phyloP scores from a whole-genome alignment of 92 coral and sea anemone species.

The Porites lobata region DNA sequence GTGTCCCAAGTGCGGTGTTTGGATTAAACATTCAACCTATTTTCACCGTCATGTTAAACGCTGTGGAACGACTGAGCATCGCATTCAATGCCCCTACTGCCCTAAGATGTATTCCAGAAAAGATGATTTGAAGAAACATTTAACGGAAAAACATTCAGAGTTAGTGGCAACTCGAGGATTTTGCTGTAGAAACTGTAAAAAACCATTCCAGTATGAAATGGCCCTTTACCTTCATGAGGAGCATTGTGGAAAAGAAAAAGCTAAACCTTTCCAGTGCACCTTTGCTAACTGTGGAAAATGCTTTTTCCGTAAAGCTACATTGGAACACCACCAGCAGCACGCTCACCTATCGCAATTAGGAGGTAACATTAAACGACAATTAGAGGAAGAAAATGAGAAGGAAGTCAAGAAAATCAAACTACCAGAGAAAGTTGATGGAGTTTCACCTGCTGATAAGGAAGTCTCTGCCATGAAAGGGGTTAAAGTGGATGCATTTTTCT shows the following conservation, averaged over 20 bases:
- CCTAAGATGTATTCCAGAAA: neutral
- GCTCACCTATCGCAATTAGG: neutral
- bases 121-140: neutral
- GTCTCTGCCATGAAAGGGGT: too few relatives aligned
- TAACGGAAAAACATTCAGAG: neutral
- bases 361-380: neutral
- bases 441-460: neutral
- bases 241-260: neutral
- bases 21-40: neutral
- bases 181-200: neutral
- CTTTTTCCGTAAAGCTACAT: neutral
- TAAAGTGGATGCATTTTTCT: too few relatives aligned
- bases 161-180: neutral
- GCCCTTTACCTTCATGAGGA: neutral
- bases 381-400: neutral
- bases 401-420: neutral
- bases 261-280: neutral
- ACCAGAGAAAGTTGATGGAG: neutral
- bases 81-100: neutral
- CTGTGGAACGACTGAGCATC: neutral
- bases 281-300: neutral
- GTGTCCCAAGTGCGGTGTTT: neutral
- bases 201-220: neutral
- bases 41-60: neutral
- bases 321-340: neutral